Evolutionary conservation across 2,113 vertebrate genomes (phyloP), one percentile per base, ranked within the genome.

Genomic region (Rhinichthys klamathensis): DNA sequence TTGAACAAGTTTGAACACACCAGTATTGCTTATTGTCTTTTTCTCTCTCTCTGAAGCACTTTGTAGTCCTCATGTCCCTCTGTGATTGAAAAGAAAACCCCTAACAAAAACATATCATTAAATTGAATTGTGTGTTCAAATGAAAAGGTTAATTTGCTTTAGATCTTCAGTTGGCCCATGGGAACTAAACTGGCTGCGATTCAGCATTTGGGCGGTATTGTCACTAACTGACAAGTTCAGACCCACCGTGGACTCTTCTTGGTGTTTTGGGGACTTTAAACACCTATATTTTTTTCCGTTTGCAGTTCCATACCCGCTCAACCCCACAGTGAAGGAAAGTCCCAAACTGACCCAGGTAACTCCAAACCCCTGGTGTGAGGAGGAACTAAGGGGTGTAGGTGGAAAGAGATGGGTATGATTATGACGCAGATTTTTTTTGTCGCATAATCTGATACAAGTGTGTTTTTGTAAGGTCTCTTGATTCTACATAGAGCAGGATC

Each of bases 201-300:
- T 79, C 76, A 30, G 25, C 38, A 61, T 73, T 60, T 54, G 38
- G 18, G 79, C 21, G 4, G 30, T 82, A 84, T 88, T 86, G n/a
- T 87, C 78, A 81, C 44, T 49, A 87, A 74, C 85, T 73, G 85
- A 80, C 75, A 86, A 65, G 56, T 27, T 82, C 30, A 61, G 56
- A 56, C 81, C 56, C 77, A 84, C 70, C 49, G 75, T 6, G 25
- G 15, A n/a, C 18, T 79, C 84, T 32, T 77, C 41, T 69, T 41
- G 87, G 91, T 92, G 86, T 95, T 95, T 94, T 94, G 91, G 94
- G 94, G 93, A 95, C 94, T 95, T 95, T 94, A 95, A 83, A 88
- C 89, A 84, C 41, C 72, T 32, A 88, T 80, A 80, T 89, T 85
- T 30, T 90, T 91, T 92, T 92, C 92, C 23, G 88, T 93, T 93